Evolutionary conservation across 2,888 invertebrate genomes (phyloP).

Genomic region (Drosophila algonquin): DNA sequence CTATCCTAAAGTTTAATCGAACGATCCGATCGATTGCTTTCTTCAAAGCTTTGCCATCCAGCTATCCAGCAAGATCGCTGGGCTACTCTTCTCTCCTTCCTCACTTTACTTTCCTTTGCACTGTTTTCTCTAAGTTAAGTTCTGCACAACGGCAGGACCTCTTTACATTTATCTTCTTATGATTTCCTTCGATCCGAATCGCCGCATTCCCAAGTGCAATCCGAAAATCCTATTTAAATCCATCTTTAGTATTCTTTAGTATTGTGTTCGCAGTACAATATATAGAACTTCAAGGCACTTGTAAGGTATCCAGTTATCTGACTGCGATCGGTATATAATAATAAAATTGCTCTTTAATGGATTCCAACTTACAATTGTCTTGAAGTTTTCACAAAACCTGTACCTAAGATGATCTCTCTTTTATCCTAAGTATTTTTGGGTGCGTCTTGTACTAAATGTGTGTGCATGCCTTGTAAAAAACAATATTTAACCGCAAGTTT

Average conservation of each 20-base stretch:
- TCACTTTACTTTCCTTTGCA: conserved; percentile 35
- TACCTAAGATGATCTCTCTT: conserved; percentile 8
- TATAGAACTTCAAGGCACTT: no score
- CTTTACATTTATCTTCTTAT: not conserved
- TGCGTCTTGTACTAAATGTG: conserved; percentile 31
- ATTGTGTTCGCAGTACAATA: no score
- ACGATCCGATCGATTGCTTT: conserved; percentile 16
- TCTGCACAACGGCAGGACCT: not conserved
- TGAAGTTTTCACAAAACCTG: conserved; percentile 17
- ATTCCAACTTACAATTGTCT: not conserved
- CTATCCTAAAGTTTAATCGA: conserved; percentile 7
- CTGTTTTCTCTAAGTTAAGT: conserved; percentile 8
- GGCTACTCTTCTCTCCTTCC: conserved; percentile 20
- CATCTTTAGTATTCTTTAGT: no score
- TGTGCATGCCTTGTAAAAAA: conserved; percentile 28
- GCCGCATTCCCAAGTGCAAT: no score
- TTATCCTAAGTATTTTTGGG: conserved; percentile 11
- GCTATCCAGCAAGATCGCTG: conserved; percentile 7
- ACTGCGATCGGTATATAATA: no score
- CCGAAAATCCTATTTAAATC: no score
- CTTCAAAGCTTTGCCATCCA: conserved; percentile 24
- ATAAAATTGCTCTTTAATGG: no score
- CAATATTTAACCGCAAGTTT: not conserved
- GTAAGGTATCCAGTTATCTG: no score
- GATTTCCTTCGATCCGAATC: not conserved